Evolutionary conservation across 2,113 vertebrate genomes (phyloP).

Genomic region (Odobenus rosmarus): DNA sequence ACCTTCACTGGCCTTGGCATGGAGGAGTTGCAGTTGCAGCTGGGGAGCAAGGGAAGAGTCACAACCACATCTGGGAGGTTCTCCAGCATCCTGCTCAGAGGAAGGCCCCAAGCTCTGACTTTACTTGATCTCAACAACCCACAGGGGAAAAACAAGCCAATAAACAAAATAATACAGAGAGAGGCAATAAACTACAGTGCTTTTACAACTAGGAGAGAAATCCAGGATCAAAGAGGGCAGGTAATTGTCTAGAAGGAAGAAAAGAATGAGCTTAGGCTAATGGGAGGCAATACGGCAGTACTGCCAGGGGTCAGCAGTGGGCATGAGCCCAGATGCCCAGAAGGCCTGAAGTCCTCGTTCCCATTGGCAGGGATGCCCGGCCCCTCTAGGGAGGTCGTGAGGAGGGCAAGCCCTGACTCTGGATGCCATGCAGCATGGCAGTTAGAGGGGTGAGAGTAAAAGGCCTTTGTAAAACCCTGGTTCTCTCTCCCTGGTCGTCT

Average conservation of each 20-base stretch:
- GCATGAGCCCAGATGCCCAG: neutral
- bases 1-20: slow-evolving; percentile 93
- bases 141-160: neutral
- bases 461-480: neutral
- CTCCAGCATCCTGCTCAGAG: neutral
- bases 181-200: neutral
- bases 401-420: neutral
- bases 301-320: neutral
- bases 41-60: slow-evolving; percentile 61
- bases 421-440: neutral
- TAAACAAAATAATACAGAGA: neutral
- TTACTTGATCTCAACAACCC: neutral
- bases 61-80: neutral
- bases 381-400: neutral
- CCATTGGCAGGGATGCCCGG: neutral
- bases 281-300: neutral
- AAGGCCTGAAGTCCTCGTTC: neutral
- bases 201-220: neutral
- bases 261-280: neutral
- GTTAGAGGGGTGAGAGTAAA: neutral
- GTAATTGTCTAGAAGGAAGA: neutral
- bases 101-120: neutral
- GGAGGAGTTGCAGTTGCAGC: slow-evolving; percentile 95
- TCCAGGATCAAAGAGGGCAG: neutral
- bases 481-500: neutral